Percentiles rank a stretch among this genome's conserved stretches.
These are phyloP conservation scores for Hirtodrosophila trivittata DNA, from an alignment of 2,888 invertebrate genomes.

Conservation along the genomic window DNA sequence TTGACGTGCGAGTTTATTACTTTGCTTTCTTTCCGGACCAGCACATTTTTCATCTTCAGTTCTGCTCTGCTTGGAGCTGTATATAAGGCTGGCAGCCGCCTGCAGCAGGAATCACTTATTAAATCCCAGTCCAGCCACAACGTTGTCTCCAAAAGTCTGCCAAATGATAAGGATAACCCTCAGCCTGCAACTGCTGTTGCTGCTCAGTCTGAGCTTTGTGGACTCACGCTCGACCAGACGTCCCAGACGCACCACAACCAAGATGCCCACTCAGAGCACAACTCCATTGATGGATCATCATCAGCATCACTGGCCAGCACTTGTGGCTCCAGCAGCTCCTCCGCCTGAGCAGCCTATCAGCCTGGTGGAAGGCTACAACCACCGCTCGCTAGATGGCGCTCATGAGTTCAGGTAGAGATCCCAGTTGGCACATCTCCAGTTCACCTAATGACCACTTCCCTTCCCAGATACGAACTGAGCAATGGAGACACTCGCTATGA, in stretches of 20 bases:
- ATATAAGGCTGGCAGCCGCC: conserved; percentile 63
- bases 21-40: conserved; percentile 7
- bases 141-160: conserved; percentile 27
- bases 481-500: conserved; percentile 81
- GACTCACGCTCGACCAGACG: conserved; percentile 44
- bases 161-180: conserved; percentile 18
- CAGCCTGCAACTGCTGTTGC: conserved; percentile 13
- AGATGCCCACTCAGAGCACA: conserved; percentile 12
- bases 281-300: conserved; percentile 42
- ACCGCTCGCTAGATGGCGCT: conserved; percentile 61
- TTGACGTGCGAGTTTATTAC: conserved; percentile 51
- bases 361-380: conserved; percentile 67
- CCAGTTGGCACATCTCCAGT: too few relatives aligned
- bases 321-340: conserved; percentile 34
- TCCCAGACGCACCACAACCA: conserved; percentile 42
- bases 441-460: neutral
- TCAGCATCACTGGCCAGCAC: conserved; percentile 44
- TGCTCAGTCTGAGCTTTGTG: conserved; percentile 3
- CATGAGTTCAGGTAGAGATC: conserved; percentile 71
- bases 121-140: conserved; percentile 41
- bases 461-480: conserved; percentile 71
- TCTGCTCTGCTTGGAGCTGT: conserved; percentile 22
- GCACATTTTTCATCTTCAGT: conserved; percentile 48
- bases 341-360: conserved; percentile 23
- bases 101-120: conserved; percentile 65